Conservation (phyloP, 2,797 vertebrate species). For the Lerista edwardsae region DNA sequence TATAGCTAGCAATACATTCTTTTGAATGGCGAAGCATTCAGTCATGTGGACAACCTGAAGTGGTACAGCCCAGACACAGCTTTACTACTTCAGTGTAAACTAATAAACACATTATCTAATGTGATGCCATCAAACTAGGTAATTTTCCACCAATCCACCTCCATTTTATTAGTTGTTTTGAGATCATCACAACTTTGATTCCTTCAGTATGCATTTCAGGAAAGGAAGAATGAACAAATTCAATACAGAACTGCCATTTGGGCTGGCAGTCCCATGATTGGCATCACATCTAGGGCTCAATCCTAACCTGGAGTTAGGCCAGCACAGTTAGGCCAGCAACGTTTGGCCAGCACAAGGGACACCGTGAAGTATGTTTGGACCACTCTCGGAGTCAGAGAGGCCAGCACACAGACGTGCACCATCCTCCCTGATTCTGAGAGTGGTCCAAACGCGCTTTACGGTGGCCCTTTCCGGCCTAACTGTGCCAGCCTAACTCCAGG, state of each 20-base stretch:
- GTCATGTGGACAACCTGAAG: neutral
- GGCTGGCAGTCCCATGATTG: neutral
- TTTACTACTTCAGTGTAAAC: neutral
- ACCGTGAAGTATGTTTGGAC: no score
- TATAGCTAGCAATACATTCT: no score
- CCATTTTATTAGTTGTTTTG: neutral
- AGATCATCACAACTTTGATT: neutral
- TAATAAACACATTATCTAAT: neutral
- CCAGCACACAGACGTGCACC: no score
- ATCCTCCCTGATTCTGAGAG: no score
- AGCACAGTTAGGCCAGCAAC: no score
- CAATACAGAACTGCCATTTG: neutral
- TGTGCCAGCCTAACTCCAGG: no score
- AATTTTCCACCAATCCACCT: neutral
- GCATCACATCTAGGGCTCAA: neutral
- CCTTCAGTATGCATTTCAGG: neutral
- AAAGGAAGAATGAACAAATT: neutral
- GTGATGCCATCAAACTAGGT: neutral
- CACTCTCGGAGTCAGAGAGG: no score
- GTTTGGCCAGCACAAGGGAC: no score
- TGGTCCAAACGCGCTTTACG: no score
- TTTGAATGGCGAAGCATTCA: neutral
- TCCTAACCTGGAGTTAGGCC: no score
- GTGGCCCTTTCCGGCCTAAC: no score
- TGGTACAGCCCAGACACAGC: neutral